A percentile compares a stretch with the other conserved stretches of the same genome.
Evolutionary conservation across 2,113 vertebrate species (phyloP).

Genomic region (Cyprinodon tularosa): DNA sequence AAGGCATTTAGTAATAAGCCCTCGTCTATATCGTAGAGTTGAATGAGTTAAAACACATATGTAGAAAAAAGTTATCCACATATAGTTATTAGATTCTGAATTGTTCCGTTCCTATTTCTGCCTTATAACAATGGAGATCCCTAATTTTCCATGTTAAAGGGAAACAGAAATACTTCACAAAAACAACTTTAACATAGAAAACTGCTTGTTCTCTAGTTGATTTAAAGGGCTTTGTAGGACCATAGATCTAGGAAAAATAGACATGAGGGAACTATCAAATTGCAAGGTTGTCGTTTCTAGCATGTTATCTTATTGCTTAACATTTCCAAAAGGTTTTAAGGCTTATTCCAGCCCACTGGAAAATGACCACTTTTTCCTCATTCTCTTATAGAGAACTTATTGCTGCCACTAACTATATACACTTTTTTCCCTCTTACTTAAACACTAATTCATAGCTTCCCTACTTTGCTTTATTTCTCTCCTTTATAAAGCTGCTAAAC

Average conservation of each 20-base stretch:
- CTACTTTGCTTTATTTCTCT: too few species aligned
- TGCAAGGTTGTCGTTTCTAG: neutral
- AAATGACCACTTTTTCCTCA: too few species aligned
- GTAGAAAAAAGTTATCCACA: neutral
- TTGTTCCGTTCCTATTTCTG: neutral
- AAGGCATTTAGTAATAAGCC: neutral
- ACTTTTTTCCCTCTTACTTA: too few species aligned
- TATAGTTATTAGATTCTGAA: neutral
- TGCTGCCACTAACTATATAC: too few species aligned
- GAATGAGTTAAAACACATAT: neutral
- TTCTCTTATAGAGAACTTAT: too few species aligned
- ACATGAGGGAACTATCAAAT: neutral
- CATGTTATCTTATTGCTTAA: neutral
- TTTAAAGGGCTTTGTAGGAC: neutral
- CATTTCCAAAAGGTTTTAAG: too few species aligned
- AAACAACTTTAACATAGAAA: neutral
- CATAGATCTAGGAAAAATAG: neutral
- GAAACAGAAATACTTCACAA: neutral
- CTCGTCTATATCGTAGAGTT: neutral
- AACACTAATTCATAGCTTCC: too few species aligned
- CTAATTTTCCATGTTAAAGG: neutral
- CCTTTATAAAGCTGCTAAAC: too few species aligned
- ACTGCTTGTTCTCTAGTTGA: neutral
- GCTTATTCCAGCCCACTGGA: too few species aligned
- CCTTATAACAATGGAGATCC: neutral